Evolutionary conservation across 2,888 invertebrate genomes (phyloP).

Genomic region (Uropetala carovei): DNA sequence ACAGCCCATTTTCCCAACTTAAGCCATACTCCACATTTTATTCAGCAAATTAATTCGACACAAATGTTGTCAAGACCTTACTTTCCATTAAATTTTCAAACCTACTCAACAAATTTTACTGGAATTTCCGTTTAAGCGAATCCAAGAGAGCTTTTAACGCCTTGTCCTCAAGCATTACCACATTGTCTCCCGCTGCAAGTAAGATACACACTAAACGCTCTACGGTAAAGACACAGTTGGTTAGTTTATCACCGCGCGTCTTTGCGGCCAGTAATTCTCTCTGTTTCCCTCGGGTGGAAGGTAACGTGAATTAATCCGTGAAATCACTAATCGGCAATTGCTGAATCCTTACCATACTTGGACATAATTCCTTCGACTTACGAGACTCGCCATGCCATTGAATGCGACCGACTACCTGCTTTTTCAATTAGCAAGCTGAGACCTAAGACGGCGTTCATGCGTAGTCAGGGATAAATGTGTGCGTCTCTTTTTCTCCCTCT

Average conservation of each 20-base stretch:
- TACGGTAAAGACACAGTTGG: background rate
- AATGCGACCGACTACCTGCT: constrained; percentile 57
- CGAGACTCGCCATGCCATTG: constrained; percentile 33
- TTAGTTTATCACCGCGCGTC: constrained; percentile 33
- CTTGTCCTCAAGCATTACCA: background rate
- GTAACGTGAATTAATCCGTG: constrained; percentile 57
- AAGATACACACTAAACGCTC: background rate
- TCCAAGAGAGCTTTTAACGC: background rate
- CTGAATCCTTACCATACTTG: constrained; percentile 63
- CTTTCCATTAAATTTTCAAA: no score
- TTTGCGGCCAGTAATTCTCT: constrained; percentile 9
- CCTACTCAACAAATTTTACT: no score
- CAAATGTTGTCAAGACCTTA: no score
- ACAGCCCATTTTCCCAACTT: no score
- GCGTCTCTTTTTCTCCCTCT: background rate
- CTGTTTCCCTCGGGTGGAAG: background rate
- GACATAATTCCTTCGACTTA: constrained; percentile 60
- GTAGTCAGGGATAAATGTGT: constrained; percentile 55
- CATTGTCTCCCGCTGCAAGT: background rate
- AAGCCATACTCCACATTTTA: no score
- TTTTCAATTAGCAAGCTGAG: constrained; percentile 51
- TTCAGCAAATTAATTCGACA: no score
- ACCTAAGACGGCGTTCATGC: constrained; percentile 50
- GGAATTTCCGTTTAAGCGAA: background rate
- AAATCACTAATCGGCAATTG: constrained; percentile 63